Percentiles rank a stretch among this genome's conserved stretches.
phyloP scores from a whole-genome alignment of 2,113 vertebrate species.

The Eurypyga helias region DNA sequence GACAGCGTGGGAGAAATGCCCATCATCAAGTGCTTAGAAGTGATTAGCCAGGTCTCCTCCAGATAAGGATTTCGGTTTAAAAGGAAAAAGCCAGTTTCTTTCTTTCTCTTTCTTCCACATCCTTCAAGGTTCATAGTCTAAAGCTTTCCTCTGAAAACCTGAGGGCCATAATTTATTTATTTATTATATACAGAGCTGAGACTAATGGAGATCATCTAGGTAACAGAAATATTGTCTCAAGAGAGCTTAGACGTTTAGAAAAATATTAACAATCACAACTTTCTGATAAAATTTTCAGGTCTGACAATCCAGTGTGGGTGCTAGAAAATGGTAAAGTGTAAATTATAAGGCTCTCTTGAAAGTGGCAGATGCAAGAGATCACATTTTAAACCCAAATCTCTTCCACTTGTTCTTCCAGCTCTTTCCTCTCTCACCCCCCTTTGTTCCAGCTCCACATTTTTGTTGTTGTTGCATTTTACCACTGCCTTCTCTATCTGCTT shows the following conservation, averaged over 20 bases:
- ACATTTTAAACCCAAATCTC: not conserved
- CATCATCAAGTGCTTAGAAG: not conserved
- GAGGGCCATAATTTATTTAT: too few species aligned
- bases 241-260: not conserved
- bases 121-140: not conserved
- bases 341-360: not conserved
- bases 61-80: not conserved
- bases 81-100: not conserved
- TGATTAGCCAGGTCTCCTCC: not conserved
- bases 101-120: not conserved
- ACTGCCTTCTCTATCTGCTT: not conserved
- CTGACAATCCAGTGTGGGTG: not conserved
- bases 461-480: not conserved
- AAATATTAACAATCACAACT: not conserved
- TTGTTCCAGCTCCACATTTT: not conserved
- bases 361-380: not conserved
- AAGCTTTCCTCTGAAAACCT: not conserved
- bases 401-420: not conserved
- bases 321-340: not conserved
- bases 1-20: not conserved
- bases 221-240: not conserved
- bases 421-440: not conserved
- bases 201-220: not conserved
- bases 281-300: not conserved
- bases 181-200: not conserved